phyloP scores from a whole-genome alignment of 2,113 vertebrate species.

The Athene noctua region DNA sequence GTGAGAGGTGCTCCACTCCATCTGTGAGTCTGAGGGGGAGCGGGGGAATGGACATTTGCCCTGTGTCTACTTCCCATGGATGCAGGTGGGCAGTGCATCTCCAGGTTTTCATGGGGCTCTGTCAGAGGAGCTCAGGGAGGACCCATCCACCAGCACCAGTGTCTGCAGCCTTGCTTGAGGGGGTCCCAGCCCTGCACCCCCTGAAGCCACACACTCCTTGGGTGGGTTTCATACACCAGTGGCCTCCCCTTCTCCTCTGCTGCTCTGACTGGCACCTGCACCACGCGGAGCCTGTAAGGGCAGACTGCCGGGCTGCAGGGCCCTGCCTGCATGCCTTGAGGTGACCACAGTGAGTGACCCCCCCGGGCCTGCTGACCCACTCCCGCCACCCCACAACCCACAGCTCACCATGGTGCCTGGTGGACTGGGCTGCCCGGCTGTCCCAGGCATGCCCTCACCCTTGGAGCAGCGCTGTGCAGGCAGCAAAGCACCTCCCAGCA shows the following conservation, averaged over 20 bases:
- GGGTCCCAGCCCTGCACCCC: rapidly evolving
- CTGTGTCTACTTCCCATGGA: neutral
- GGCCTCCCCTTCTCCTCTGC: neutral
- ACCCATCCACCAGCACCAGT: neutral
- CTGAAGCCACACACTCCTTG: neutral
- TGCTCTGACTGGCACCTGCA: neutral
- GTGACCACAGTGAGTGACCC: neutral
- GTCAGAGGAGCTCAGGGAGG: neutral
- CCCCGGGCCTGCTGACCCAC: neutral
- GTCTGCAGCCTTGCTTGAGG: neutral
- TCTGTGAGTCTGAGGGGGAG: neutral
- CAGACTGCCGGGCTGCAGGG: neutral
- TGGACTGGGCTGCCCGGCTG: neutral
- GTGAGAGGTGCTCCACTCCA: neutral
- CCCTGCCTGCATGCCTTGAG: neutral
- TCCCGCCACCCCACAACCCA: neutral
- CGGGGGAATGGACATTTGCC: neutral
- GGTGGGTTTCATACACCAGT: neutral
- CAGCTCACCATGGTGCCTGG: rapidly evolving
- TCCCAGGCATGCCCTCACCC: rapidly evolving
- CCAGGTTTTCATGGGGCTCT: neutral
- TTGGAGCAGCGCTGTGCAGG: rapidly evolving
- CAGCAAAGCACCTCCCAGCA: neutral
- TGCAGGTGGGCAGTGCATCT: neutral
- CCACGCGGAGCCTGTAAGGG: neutral